Evolutionary conservation across 92 coral and sea anemone genomes (phyloP).

Genomic region (Hydrozoanthus gracilis): DNA sequence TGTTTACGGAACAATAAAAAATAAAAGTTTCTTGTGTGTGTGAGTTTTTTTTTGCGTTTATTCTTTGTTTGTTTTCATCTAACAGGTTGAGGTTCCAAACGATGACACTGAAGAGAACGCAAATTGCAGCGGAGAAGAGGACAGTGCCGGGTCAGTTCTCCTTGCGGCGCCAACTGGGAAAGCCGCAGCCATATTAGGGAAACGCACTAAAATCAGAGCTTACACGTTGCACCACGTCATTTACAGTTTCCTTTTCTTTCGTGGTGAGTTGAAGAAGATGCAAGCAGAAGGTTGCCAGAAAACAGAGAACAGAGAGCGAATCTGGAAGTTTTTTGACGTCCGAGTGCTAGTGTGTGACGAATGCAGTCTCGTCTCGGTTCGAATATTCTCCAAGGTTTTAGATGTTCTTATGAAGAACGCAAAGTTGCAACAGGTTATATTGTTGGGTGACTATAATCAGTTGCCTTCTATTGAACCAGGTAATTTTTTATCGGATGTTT

Average conservation of each 20-base stretch:
- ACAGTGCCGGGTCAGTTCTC: constrained; percentile 40
- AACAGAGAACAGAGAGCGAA: neutral
- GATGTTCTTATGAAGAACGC: constrained; percentile 16
- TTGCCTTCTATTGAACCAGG: constrained; percentile 74
- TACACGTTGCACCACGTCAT: constrained; percentile 62
- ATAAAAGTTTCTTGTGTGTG: too few relatives aligned
- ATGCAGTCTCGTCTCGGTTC: constrained; percentile 58
- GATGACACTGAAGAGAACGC: neutral
- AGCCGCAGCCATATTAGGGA: constrained; percentile 62
- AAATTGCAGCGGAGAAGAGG: too few relatives aligned
- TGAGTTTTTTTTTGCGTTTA: too few relatives aligned
- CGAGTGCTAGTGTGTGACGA: constrained; percentile 63
- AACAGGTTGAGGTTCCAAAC: neutral
- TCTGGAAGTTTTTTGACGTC: constrained; percentile 56
- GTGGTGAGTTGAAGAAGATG: neutral
- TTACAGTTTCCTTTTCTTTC: constrained; percentile 43
- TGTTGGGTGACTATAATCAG: constrained; percentile 58
- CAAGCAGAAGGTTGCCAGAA: neutral
- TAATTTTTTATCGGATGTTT: constrained; percentile 56
- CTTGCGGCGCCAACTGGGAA: constrained; percentile 73
- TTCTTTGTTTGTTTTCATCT: too few relatives aligned
- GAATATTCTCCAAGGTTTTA: constrained; percentile 52
- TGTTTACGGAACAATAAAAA: too few relatives aligned
- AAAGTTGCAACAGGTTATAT: constrained; percentile 47
- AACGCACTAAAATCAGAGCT: constrained; percentile 49